Evolutionary conservation across 1,140 invertebrate genomes (phyloP).

Genomic region (Drosophila lacteicornis): DNA sequence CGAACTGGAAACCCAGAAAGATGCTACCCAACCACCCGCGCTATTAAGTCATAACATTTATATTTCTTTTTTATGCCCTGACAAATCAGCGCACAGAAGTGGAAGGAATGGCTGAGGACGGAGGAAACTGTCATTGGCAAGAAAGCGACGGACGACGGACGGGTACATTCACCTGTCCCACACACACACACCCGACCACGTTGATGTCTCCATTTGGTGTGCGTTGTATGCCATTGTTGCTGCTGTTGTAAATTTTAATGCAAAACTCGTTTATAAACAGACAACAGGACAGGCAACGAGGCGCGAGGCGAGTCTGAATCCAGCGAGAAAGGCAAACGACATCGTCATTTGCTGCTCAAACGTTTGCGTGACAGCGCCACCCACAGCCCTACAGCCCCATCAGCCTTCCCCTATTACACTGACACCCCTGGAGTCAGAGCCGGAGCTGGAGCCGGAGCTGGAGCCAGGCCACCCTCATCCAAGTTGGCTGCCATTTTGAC

Average conservation of each 20-base stretch:
- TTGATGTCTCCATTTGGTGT: constrained; percentile 67
- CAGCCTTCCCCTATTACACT: not conserved
- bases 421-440: not conserved
- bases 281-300: constrained; percentile 16
- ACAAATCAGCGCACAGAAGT: constrained; percentile 44
- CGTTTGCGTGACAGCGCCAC: constrained; percentile 66
- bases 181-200: constrained; percentile 20
- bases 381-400: not conserved
- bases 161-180: constrained; percentile 66
- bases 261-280: constrained; percentile 70
- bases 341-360: constrained; percentile 64
- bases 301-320: constrained; percentile 2
- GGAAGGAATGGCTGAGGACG: constrained; percentile 25
- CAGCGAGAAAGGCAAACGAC: constrained; percentile 41
- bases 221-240: constrained; percentile 33
- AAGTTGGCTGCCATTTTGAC: constrained; percentile 66
- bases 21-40: not conserved
- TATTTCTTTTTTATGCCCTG: constrained; percentile 44
- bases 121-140: constrained; percentile 52
- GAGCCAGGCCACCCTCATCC: not conserved
- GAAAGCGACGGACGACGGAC: constrained; percentile 33
- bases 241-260: constrained; percentile 72
- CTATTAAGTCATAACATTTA: constrained; percentile 51
- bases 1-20: not conserved
- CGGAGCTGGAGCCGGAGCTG: constrained; percentile 2